Conservation (phyloP, 2,113 vertebrate species). For the Daboia siamensis region DNA sequence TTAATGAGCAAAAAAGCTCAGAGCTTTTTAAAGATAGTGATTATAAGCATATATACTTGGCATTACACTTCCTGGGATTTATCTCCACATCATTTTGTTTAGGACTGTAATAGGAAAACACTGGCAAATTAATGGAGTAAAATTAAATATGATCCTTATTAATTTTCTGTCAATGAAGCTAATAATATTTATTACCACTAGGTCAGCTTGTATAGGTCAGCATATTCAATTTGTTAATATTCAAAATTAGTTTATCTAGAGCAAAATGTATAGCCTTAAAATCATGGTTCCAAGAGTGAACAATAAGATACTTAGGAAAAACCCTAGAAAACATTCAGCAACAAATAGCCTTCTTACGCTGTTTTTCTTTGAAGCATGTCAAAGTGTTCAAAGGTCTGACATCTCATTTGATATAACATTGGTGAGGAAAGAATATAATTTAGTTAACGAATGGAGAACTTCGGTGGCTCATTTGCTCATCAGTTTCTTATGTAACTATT, state of each 20-base stretch:
- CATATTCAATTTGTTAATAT: neutral
- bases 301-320: neutral
- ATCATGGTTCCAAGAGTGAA: neutral
- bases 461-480: neutral
- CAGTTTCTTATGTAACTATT: neutral
- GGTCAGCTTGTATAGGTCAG: too few species aligned
- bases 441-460: neutral
- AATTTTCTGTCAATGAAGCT: neutral
- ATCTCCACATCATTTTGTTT: neutral
- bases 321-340: neutral
- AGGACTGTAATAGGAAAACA: neutral
- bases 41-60: neutral
- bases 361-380: neutral
- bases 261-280: neutral
- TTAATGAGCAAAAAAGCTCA: slow-evolving; percentile 9
- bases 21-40: neutral
- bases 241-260: neutral
- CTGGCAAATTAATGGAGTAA: neutral
- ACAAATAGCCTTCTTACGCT: neutral
- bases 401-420: neutral
- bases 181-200: neutral
- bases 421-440: neutral
- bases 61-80: neutral
- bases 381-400: neutral
- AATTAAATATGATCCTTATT: neutral